Evolutionary conservation across 2,888 invertebrate species (phyloP).

Genomic region (Hirtodrosophila duncani): DNA sequence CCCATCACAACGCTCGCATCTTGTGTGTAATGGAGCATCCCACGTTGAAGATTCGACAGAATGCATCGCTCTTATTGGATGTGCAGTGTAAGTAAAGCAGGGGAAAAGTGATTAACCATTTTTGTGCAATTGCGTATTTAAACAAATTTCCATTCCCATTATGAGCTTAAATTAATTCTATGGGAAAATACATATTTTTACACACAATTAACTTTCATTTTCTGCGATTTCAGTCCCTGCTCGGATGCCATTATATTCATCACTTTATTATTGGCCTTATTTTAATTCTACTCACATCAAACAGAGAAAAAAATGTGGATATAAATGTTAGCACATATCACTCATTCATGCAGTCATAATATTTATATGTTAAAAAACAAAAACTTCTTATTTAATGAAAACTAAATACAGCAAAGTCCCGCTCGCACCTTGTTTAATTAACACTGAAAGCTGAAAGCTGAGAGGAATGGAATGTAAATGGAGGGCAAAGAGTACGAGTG

Average conservation of each 20-base stretch:
- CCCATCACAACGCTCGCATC: slow-evolving; percentile 92
- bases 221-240: neutral
- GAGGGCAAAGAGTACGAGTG: slow-evolving; percentile 37
- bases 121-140: no score
- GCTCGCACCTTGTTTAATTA: slow-evolving; percentile 62
- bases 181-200: no score
- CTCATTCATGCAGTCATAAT: slow-evolving; percentile 22
- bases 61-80: slow-evolving; percentile 78
- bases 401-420: slow-evolving; percentile 45
- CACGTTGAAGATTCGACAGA: slow-evolving; percentile 78
- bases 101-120: no score
- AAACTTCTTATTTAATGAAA: slow-evolving; percentile 47
- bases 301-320: no score
- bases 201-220: neutral
- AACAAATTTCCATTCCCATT: no score
- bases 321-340: slow-evolving; percentile 3
- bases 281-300: no score
- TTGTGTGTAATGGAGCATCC: slow-evolving; percentile 88
- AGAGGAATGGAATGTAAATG: slow-evolving; percentile 8
- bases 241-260: no score
- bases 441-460: slow-evolving; percentile 23
- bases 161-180: no score
- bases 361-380: slow-evolving; percentile 25
- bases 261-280: no score
- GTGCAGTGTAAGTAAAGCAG: slow-evolving; percentile 78